Base-by-base conservation (phyloP, 1,140 invertebrate species). In the Drosophila ambigua region DNA sequence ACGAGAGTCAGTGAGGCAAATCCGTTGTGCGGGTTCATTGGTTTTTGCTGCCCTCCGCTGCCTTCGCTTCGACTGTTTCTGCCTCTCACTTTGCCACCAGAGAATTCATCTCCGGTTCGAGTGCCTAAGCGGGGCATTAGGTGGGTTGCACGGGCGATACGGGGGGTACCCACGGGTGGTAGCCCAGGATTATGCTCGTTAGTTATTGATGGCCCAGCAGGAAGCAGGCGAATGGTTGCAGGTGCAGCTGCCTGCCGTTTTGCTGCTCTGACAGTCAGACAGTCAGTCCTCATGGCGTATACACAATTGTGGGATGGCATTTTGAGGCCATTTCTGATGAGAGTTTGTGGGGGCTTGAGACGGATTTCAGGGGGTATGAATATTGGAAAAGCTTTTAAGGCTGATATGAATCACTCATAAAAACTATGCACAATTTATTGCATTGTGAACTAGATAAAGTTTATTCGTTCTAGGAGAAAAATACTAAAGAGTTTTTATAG, bases 181-280 rank as follows among this genome's bases (percentile, higher is more conserved):
- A 35, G 31, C 3, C 71, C 53, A 75, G 72, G 71, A 75, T 74
- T 74, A 74, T 58, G 60, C 57, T 73, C 57, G 71, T 73, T 74
- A 75, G 53, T 75, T 65, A 65, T 74, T 74, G 48, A 74, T 65
- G 49, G 39, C 66, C 20, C 66, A 58, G 66, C 52, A 44, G 54
- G 55, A 28, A 44, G 41, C 28, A 15, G 58, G 53, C 65, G 9
- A 35, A 35, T 11, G 31, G 31, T 54, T 54, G 49, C 57, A 66
- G 60, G 60, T 75, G 54, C 72, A 64, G 39, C 45, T 55, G 45
- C 41, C 35, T 53, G 64, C 39, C 20, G 41, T 51, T 55, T 52
- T 52, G 16, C 11, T 11, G 41, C 43, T 61, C 5, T 20, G 63
- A 23, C 16, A 35, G 65, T n/a, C 68, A 39, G 51, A 11, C 4